These are phyloP conservation scores for Mechanitis messenoides DNA, from an alignment of 2,888 invertebrate genomes.

Conservation along the genomic window DNA sequence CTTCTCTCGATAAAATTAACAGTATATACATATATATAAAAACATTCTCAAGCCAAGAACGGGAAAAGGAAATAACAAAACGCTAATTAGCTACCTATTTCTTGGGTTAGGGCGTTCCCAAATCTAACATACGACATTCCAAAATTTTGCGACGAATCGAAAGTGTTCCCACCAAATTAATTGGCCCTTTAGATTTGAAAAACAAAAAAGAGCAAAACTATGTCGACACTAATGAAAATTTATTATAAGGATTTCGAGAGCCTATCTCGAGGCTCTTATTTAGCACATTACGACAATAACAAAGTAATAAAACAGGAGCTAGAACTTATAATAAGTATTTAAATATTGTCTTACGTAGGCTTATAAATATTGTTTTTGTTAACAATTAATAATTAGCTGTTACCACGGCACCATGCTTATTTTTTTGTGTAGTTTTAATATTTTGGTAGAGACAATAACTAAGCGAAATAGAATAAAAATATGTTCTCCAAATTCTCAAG, in stretches of 20 bases:
- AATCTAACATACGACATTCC: conserved; percentile 38
- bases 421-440: too few relatives aligned
- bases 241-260: conserved; percentile 30
- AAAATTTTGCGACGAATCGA: conserved; percentile 48
- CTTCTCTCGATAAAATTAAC: too few relatives aligned
- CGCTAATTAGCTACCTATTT: conserved; percentile 16
- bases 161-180: conserved; percentile 47
- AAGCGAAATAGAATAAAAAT: too few relatives aligned
- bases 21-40: not conserved
- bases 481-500: too few relatives aligned
- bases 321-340: not conserved
- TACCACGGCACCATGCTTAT: too few relatives aligned
- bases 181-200: conserved; percentile 44
- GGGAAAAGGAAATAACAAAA: conserved; percentile 16
- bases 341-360: too few relatives aligned
- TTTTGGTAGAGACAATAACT: too few relatives aligned
- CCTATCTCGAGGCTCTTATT: conserved; percentile 23
- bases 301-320: not conserved
- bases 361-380: too few relatives aligned
- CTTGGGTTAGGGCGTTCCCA: conserved; percentile 33
- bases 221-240: conserved; percentile 47
- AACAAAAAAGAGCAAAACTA: conserved; percentile 40
- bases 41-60: not conserved
- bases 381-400: too few relatives aligned
- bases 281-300: conserved; percentile 11